Percentiles rank a stretch among this genome's conserved stretches.
These are phyloP conservation scores for Phenganax stokvisi DNA, from an alignment of 92 coral and sea anemone species.

Conservation along the genomic window DNA sequence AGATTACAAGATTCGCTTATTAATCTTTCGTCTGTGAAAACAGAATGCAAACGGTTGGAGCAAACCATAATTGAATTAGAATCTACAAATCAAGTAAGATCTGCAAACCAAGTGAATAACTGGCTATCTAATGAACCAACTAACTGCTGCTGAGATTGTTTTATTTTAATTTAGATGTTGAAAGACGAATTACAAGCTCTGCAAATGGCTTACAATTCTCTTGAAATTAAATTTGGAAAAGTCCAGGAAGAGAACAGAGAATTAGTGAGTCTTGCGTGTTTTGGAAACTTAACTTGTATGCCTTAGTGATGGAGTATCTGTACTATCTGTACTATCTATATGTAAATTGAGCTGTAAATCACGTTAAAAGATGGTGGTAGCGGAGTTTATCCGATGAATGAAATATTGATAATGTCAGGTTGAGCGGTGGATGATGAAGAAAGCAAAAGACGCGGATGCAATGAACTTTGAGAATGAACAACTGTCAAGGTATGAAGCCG, in stretches of 20 bases:
- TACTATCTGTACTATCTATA: no score
- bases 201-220: slow-evolving; percentile 66
- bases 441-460: slow-evolving; percentile 91
- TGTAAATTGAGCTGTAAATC: no score
- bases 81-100: slow-evolving; percentile 69
- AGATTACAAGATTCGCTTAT: slow-evolving; percentile 72
- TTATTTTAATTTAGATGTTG: slow-evolving; percentile 50
- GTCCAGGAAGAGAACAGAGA: slow-evolving; percentile 81
- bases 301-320: no score
- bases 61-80: slow-evolving; percentile 74
- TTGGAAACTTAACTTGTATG: no score
- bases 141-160: neutral
- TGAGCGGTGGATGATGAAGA: slow-evolving; percentile 90
- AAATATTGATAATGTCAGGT: slow-evolving; percentile 46
- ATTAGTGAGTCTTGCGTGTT: slow-evolving; percentile 48
- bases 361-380: no score
- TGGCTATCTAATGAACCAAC: neutral
- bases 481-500: slow-evolving; percentile 55
- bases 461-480: slow-evolving; percentile 83
- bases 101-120: neutral
- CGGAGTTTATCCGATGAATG: neutral
- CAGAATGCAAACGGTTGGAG: slow-evolving; percentile 62
- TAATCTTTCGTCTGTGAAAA: slow-evolving; percentile 64
- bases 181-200: slow-evolving; percentile 91
- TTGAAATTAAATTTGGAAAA: slow-evolving; percentile 70